A percentile compares a stretch with the other conserved stretches of the same genome.
Conservation (phyloP, 2,797 vertebrate species). For the Hippocampus kuda region DNA sequence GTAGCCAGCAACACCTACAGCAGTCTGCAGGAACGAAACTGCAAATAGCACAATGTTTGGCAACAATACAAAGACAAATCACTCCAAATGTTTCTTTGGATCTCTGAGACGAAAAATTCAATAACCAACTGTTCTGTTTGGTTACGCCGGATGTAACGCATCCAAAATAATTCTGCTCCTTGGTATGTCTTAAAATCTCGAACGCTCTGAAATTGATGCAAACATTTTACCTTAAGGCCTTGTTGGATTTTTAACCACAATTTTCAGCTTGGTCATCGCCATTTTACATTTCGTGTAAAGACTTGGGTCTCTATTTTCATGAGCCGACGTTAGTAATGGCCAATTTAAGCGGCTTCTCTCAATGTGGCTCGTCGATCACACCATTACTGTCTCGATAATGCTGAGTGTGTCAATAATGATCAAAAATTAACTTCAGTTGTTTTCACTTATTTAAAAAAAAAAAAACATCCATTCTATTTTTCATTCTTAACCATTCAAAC, state of each 20-base stretch:
- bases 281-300: neutral
- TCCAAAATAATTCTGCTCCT: neutral
- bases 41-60: neutral
- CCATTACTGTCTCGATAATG: too few relatives aligned
- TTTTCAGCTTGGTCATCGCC: neutral
- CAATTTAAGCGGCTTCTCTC: too few relatives aligned
- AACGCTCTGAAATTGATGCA: neutral
- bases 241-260: neutral
- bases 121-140: neutral
- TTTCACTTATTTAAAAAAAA: too few relatives aligned
- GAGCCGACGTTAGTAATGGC: too few relatives aligned
- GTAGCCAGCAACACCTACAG: conserved; percentile 1
- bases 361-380: too few relatives aligned
- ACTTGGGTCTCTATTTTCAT: neutral
- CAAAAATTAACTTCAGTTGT: too few relatives aligned
- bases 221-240: neutral
- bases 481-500: too few relatives aligned
- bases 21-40: neutral
- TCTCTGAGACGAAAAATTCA: neutral
- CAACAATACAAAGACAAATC: neutral
- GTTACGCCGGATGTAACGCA: neutral
- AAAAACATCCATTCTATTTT: too few relatives aligned
- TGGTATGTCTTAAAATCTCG: neutral
- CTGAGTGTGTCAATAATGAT: too few relatives aligned
- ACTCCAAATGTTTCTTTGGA: neutral